Evolutionary conservation across 1,140 invertebrate genomes (phyloP).

Genomic region (Reticulitermes speratus): DNA sequence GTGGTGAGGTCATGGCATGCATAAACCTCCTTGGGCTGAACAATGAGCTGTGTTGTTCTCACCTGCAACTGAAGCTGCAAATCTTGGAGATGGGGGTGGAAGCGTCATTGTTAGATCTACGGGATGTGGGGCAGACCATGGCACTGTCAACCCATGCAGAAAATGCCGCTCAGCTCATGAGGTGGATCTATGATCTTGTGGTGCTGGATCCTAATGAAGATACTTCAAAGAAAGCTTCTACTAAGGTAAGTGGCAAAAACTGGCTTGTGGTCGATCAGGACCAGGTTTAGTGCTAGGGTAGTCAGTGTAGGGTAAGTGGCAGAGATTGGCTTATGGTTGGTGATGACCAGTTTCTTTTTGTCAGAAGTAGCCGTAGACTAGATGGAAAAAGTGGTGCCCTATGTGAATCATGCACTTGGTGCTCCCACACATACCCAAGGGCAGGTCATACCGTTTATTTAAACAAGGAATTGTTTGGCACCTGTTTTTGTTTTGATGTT

Average conservation of each 20-base stretch:
- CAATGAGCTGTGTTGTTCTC: slow-evolving; percentile 58
- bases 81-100: slow-evolving; percentile 62
- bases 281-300: too few relatives aligned
- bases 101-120: slow-evolving; percentile 57
- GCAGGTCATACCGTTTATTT: too few relatives aligned
- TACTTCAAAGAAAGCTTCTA: slow-evolving; percentile 53
- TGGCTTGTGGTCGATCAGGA: background rate
- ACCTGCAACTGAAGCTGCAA: slow-evolving; percentile 57
- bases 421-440: too few relatives aligned
- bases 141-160: slow-evolving; percentile 44
- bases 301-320: too few relatives aligned
- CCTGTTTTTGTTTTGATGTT: too few relatives aligned
- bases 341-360: too few relatives aligned
- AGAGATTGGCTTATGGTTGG: too few relatives aligned
- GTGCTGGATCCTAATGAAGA: slow-evolving; percentile 55
- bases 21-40: slow-evolving; percentile 60
- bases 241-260: slow-evolving; percentile 36
- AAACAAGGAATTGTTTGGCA: too few relatives aligned
- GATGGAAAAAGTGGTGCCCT: too few relatives aligned
- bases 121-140: slow-evolving; percentile 49
- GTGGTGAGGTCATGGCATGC: slow-evolving; percentile 61
- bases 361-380: too few relatives aligned
- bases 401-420: too few relatives aligned
- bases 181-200: slow-evolving; percentile 60
- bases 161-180: slow-evolving; percentile 59